phyloP scores from a whole-genome alignment of 1,140 invertebrate species.

The Pissodes strobi region DNA sequence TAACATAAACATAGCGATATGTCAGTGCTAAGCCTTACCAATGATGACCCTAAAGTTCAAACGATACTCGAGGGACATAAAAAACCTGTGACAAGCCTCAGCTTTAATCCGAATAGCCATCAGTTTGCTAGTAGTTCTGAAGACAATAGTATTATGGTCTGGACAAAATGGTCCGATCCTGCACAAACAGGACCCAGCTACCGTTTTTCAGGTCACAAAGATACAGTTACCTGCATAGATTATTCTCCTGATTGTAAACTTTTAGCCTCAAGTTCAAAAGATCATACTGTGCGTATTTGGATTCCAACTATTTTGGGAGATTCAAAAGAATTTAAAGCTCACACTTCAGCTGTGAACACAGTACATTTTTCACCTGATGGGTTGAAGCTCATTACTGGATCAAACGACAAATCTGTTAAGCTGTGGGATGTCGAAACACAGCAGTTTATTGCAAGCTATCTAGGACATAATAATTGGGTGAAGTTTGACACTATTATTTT shows the following conservation, averaged over 20 bases:
- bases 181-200: conserved; percentile 64
- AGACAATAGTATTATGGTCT: conserved; percentile 79
- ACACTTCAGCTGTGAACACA: conserved; percentile 76
- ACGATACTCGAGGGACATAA: conserved; percentile 71
- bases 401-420: conserved; percentile 88
- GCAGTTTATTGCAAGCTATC: conserved; percentile 79
- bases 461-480: conserved; percentile 88
- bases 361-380: conserved; percentile 83
- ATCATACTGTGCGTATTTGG: conserved; percentile 84
- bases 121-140: conserved; percentile 78
- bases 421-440: conserved; percentile 68
- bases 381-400: conserved; percentile 73
- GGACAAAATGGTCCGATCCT: conserved; percentile 66
- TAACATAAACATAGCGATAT: not conserved
- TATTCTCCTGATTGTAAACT: conserved; percentile 82
- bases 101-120: conserved; percentile 74
- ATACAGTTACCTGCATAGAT: conserved; percentile 65
- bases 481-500: not conserved
- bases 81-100: conserved; percentile 72
- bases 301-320: conserved; percentile 79
- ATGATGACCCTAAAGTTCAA: conserved; percentile 20
- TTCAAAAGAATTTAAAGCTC: conserved; percentile 76
- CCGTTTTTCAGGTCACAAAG: conserved; percentile 68
- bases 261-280: conserved; percentile 80
- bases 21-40: not conserved